Base-by-base conservation (phyloP, 2,888 invertebrate genomes). In the Scaptomyza polygonia region DNA sequence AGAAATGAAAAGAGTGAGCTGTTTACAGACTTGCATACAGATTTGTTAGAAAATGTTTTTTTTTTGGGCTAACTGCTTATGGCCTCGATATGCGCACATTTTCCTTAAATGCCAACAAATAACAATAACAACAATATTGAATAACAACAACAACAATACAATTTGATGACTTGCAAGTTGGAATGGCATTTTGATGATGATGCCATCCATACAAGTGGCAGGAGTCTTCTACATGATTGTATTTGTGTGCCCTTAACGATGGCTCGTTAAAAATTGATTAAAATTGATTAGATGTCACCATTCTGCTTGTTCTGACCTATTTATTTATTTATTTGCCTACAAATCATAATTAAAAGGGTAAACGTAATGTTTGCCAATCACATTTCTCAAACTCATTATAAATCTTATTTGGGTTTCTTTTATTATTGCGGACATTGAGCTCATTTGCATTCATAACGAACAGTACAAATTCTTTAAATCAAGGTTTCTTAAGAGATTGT, bases 231-330 rank as follows among this genome's bases (percentile, higher is more conserved):
- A 6, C 27, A 5, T 42, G 21, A 21, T 30, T 53, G 21, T 44
- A 30, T 51, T n/a, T 45, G 36, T 42, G 51, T 34, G 32, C 8
- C 5, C 25, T 59, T 82, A 86, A 88, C 75, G 88, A 80, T 39
- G 56, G 34, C 72, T 84, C 88, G 85, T 84, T 88, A 86, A 75
- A 78, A 84, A 88, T 75, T 86, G 72, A 88, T 84, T 86, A 84
- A 73, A 81, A 80, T 77, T 88, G 88, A 84, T 84, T 84, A 84
- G 83, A 67, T 83, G 61, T 59, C 54, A 25, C 25, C 25, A 25
- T 3, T 25, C 4, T 25, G 25, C 25, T 25, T 5, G 25, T 65
- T 36, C 3, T 51, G 40, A 21, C 6, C 18, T 32, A 44, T 45
- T 53, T 39, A 32, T 47, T 16, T 57, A 5, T 30, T 43, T 30